These are phyloP conservation scores for Vannuccia rotundouncinata DNA, from an alignment of 2,888 invertebrate species.

Conservation along the genomic window DNA sequence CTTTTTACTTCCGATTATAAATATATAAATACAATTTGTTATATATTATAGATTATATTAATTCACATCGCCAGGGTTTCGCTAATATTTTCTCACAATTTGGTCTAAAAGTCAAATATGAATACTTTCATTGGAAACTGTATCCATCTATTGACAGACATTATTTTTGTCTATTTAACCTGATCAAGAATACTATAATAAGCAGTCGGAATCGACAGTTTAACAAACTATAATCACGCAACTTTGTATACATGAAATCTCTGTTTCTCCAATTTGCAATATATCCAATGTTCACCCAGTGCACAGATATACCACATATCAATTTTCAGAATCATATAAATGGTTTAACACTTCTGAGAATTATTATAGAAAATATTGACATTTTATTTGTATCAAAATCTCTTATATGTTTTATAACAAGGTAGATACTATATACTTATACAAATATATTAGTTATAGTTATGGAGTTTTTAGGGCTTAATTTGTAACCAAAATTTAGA, in stretches of 20 bases:
- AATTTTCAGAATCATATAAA: background rate
- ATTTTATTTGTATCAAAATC: background rate
- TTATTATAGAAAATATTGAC: background rate
- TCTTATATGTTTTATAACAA: background rate
- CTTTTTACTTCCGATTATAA: too few relatives aligned
- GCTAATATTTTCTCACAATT: constrained; percentile 15
- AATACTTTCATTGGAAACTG: background rate
- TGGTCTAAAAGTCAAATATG: background rate
- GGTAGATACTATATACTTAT: too few relatives aligned
- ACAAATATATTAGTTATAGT: background rate
- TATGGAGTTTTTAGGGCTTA: background rate
- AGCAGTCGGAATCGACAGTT: background rate
- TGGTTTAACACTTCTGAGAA: background rate
- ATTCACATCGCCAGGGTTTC: background rate
- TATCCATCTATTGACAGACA: background rate
- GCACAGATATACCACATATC: too few relatives aligned
- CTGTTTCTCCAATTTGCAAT: background rate
- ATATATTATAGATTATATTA: too few relatives aligned
- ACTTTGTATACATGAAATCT: background rate
- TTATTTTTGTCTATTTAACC: background rate
- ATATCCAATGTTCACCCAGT: background rate
- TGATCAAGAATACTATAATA: background rate
- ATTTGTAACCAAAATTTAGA: constrained; percentile 14
- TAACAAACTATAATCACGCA: background rate
- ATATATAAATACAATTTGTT: too few relatives aligned